Percentiles rank a stretch among this genome's conserved stretches.
Evolutionary conservation across 2,113 vertebrate genomes (phyloP).

Genomic region (Neolamprologus devosi): DNA sequence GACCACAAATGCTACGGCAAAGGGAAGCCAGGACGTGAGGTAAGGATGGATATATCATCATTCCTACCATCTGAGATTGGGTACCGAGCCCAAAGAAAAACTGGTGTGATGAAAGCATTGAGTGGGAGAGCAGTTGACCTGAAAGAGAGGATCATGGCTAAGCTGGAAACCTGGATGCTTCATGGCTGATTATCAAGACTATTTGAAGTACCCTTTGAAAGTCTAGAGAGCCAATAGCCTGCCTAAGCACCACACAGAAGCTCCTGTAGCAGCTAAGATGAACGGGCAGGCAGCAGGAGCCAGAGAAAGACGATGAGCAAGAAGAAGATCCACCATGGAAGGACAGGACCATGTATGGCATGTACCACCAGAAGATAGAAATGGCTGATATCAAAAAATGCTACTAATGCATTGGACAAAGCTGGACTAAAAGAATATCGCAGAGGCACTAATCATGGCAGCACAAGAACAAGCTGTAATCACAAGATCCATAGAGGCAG

Average conservation of each 20-base stretch:
- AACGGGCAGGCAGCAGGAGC: neutral
- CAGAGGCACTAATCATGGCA: neutral
- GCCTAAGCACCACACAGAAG: neutral
- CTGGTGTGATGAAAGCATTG: neutral
- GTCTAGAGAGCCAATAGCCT: neutral
- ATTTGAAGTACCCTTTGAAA: neutral
- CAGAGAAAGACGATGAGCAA: neutral
- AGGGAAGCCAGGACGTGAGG: neutral
- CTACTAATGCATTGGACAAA: neutral
- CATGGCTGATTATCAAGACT: neutral
- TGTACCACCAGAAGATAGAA: neutral
- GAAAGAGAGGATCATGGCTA: neutral
- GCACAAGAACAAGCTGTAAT: neutral
- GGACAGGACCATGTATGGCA: neutral
- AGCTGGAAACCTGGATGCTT: neutral
- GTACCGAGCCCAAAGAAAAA: neutral
- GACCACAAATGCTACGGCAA: fast-evolving
- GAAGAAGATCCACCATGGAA: neutral
- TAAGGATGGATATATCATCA: neutral
- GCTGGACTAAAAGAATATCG: neutral
- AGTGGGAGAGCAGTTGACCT: neutral
- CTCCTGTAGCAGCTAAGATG: neutral
- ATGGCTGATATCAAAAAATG: neutral
- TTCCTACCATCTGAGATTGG: neutral
- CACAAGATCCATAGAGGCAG: neutral